A percentile compares a stretch with the other conserved stretches of the same genome.
These are phyloP conservation scores for Hydractinia symbiolongicarpus DNA, from an alignment of 30 jellyfish, hydroid and myxozoan species.

Conservation along the genomic window DNA sequence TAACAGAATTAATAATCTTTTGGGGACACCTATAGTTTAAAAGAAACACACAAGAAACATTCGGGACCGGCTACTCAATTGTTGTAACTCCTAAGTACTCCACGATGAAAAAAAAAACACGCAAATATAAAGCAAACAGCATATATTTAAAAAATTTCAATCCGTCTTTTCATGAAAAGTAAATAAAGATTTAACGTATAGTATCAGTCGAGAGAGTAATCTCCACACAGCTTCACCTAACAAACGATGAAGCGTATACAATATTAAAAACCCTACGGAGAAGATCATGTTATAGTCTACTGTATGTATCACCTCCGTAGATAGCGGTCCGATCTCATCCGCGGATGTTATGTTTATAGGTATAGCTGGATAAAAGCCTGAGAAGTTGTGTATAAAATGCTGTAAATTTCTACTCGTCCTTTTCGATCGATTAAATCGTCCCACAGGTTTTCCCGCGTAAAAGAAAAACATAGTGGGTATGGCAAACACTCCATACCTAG, in stretches of 20 bases:
- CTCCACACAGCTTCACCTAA: neutral
- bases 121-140: too few species aligned
- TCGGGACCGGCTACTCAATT: too few species aligned
- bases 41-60: too few species aligned
- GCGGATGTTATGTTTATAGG: conserved; percentile 15
- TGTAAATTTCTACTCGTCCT: conserved; percentile 8
- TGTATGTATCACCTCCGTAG: neutral
- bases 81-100: too few species aligned
- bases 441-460: conserved; percentile 27
- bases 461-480: conserved; percentile 38
- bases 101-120: too few species aligned
- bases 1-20: too few species aligned
- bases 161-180: too few species aligned
- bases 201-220: too few species aligned
- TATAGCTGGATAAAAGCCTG: conserved; percentile 27
- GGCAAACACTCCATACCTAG: conserved; percentile 28
- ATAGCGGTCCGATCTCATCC: conserved; percentile 21
- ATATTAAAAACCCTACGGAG: conserved; percentile 8
- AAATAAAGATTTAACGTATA: too few species aligned
- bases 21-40: too few species aligned
- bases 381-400: neutral
- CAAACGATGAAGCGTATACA: neutral
- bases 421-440: conserved; percentile 11
- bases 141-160: too few species aligned
- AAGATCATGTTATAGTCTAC: conserved; percentile 14